A percentile compares a stretch with the other conserved stretches of the same genome.
Conservation (phyloP, 1,140 invertebrate genomes). For the Drepana arcuata region DNA sequence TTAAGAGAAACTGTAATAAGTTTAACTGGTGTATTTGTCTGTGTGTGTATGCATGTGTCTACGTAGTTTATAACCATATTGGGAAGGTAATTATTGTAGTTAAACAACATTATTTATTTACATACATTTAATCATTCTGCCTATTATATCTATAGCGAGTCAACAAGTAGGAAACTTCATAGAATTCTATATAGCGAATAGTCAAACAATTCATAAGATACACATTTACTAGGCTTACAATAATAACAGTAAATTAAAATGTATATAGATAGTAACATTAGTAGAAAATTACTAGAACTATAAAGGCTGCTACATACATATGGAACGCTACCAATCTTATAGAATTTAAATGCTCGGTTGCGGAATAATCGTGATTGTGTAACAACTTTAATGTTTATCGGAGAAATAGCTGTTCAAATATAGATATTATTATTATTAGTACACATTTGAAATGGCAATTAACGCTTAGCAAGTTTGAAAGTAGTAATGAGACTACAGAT, state of each 20-base stretch:
- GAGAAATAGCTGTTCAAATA: not conserved
- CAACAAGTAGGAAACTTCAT: conserved; percentile 12
- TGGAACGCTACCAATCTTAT: no score
- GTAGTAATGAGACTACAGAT: no score
- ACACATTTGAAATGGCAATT: not conserved
- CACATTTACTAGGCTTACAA: conserved; percentile 6
- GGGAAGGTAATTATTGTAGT: no score
- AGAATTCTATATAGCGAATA: conserved; percentile 9
- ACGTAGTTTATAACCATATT: no score
- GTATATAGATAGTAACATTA: not conserved
- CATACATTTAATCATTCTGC: conserved; percentile 20
- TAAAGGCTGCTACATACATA: not conserved
- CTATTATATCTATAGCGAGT: conserved; percentile 18
- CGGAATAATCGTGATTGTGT: no score
- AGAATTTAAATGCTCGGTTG: no score
- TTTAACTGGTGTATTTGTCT: no score
- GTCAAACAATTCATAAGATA: conserved; percentile 7
- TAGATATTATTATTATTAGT: not conserved
- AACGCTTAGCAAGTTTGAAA: conserved; percentile 5
- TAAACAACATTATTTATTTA: no score
- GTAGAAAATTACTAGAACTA: not conserved
- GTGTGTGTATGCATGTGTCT: no score
- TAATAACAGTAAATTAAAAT: conserved; percentile 4
- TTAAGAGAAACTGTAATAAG: no score
- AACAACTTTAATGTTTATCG: no score